Evolutionary conservation across 2,888 invertebrate genomes (phyloP).

Genomic region (Thecocarcelia acutangulata): DNA sequence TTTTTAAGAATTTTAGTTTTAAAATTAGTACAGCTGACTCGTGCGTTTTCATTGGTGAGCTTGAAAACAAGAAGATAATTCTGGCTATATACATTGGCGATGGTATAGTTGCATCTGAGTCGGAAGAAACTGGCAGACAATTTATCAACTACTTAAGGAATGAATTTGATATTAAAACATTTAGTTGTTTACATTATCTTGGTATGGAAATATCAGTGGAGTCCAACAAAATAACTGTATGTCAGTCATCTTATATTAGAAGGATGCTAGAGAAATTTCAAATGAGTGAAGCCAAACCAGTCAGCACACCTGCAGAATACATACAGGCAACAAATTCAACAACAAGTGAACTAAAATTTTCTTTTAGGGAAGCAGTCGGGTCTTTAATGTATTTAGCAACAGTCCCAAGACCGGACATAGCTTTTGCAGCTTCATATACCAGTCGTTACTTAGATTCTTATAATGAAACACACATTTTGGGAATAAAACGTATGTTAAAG

Average conservation of each 20-base stretch:
- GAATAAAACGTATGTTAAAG: constrained; percentile 18
- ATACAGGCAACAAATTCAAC: background rate
- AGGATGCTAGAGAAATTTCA: too few relatives aligned
- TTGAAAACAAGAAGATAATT: constrained; percentile 44
- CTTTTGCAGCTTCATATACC: constrained; percentile 17
- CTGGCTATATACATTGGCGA: constrained; percentile 73
- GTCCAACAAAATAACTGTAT: too few relatives aligned
- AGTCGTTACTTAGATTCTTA: constrained; percentile 22
- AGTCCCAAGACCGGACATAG: constrained; percentile 18
- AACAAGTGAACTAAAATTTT: background rate
- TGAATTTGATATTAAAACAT: constrained; percentile 55
- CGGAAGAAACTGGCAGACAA: constrained; percentile 44
- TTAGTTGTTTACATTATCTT: constrained; percentile 2
- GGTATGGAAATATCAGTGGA: constrained; percentile 16
- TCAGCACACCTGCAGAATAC: constrained; percentile 7
- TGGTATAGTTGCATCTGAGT: constrained; percentile 66
- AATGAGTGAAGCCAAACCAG: background rate
- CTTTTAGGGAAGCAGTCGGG: constrained; percentile 7
- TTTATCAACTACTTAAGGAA: constrained; percentile 1
- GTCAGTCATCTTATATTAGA: constrained; percentile 4
- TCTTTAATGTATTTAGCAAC: constrained; percentile 20
- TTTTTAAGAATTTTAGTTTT: constrained; percentile 69
- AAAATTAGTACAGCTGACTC: constrained; percentile 71
- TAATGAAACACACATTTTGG: constrained; percentile 16
- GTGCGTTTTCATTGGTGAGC: constrained; percentile 71